These are phyloP conservation scores for Eolophus roseicapilla DNA, from an alignment of 2,113 vertebrate species.

Conservation along the genomic window DNA sequence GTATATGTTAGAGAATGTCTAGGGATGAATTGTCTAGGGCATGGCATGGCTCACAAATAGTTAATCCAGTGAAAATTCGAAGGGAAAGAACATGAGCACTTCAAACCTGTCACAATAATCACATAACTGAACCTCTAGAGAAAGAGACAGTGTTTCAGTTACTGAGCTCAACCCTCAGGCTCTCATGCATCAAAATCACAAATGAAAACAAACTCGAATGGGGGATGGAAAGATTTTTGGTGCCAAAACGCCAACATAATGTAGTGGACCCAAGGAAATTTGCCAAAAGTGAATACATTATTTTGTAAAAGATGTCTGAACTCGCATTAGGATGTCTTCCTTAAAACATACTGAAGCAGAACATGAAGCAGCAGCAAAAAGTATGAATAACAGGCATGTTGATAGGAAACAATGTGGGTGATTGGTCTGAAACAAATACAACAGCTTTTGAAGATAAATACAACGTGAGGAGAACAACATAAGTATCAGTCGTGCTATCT, in stretches of 20 bases:
- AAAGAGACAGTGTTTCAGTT: constrained; percentile 63
- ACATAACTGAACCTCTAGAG: constrained; percentile 48
- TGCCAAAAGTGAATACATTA: background rate
- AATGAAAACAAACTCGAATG: constrained; percentile 3
- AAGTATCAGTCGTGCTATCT: background rate
- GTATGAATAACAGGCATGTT: background rate
- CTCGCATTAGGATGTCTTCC: background rate
- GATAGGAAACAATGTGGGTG: background rate
- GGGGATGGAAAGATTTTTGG: background rate
- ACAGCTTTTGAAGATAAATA: background rate
- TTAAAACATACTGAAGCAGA: background rate
- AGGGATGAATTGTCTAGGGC: background rate
- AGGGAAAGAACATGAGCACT: constrained; percentile 31
- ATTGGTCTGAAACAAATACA: background rate
- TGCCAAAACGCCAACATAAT: constrained; percentile 34
- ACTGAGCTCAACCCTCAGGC: constrained; percentile 59
- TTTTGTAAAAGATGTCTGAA: background rate
- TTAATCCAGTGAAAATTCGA: constrained; percentile 52
- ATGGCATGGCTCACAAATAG: constrained; percentile 37
- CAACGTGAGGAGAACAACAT: background rate
- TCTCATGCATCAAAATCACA: constrained; percentile 33
- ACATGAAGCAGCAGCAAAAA: background rate
- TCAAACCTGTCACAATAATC: constrained; percentile 67
- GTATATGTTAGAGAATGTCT: background rate
- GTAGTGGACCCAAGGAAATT: background rate